A percentile compares a stretch with the other conserved stretches of the same genome.
Conservation (phyloP, 2,113 vertebrate species). For the Halichoeres trimaculatus region DNA sequence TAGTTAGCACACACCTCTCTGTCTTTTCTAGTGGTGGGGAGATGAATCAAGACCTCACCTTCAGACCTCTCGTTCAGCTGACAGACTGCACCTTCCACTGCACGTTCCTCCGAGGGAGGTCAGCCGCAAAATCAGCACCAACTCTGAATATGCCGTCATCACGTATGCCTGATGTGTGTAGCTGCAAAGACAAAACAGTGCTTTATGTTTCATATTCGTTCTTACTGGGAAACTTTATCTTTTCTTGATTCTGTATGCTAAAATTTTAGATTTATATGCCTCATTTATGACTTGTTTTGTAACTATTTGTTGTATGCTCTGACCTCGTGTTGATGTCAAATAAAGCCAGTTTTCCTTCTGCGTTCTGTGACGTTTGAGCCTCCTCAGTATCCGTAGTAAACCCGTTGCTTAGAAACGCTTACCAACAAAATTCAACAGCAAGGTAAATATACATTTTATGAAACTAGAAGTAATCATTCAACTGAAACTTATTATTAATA, state of each 20-base stretch:
- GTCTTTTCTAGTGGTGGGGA: constrained; percentile 69
- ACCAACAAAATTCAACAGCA: constrained; percentile 46
- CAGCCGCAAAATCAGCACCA: constrained; percentile 84
- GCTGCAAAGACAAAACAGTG: background rate
- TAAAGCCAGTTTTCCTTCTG: constrained; percentile 20
- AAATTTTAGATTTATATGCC: too few relatives aligned
- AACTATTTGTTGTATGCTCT: background rate
- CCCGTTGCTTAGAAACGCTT: constrained; percentile 74
- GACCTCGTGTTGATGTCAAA: background rate
- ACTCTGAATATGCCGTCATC: constrained; percentile 85
- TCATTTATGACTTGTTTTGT: too few relatives aligned
- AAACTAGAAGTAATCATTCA: background rate
- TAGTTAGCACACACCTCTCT: too few relatives aligned
- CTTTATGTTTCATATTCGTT: background rate
- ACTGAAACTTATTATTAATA: too few relatives aligned
- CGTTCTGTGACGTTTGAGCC: constrained; percentile 21
- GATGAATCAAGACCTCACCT: constrained; percentile 60
- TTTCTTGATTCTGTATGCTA: too few relatives aligned
- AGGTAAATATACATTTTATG: background rate
- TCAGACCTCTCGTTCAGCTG: constrained; percentile 78
- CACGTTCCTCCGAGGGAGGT: constrained; percentile 81
- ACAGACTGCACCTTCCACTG: constrained; percentile 79
- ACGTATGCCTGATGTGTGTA: constrained; percentile 71
- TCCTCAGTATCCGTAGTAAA: constrained; percentile 55
- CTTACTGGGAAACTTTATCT: too few relatives aligned